These are phyloP conservation scores for Brachionus rotundiformis DNA, from an alignment of 1,140 invertebrate genomes.

Conservation along the genomic window DNA sequence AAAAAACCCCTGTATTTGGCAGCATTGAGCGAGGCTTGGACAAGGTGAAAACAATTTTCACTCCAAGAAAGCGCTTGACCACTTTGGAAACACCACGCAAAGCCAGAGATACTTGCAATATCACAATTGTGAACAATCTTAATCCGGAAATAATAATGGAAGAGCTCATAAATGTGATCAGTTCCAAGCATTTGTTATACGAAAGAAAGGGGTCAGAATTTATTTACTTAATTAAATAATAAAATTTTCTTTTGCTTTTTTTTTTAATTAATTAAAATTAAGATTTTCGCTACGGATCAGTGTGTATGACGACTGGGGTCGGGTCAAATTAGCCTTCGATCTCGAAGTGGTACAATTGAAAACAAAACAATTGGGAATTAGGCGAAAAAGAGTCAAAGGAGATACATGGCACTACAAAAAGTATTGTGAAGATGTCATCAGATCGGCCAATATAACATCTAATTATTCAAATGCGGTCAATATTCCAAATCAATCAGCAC, in stretches of 20 bases:
- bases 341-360: conserved; percentile 74
- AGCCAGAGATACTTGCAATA: conserved; percentile 57
- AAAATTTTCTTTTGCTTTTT: neutral
- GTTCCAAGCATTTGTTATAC: conserved; percentile 41
- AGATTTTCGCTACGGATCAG: conserved; percentile 31
- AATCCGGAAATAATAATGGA: conserved; percentile 49
- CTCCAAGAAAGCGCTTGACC: conserved; percentile 69
- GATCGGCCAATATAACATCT: conserved; percentile 54
- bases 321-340: conserved; percentile 72
- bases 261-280: neutral
- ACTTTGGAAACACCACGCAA: conserved; percentile 60
- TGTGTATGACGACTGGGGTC: conserved; percentile 64
- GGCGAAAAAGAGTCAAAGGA: conserved; percentile 77
- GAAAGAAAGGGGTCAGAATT: conserved; percentile 7
- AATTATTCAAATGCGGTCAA: conserved; percentile 16
- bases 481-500: conserved; percentile 29
- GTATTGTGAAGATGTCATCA: conserved; percentile 78
- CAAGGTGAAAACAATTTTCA: conserved; percentile 72
- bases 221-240: too few relatives aligned
- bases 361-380: conserved; percentile 70
- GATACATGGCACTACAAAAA: conserved; percentile 82
- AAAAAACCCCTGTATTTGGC: conserved; percentile 67
- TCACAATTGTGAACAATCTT: conserved; percentile 32
- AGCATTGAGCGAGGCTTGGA: conserved; percentile 74
- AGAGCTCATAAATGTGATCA: conserved; percentile 41